These are phyloP conservation scores for Galeruca laticollis DNA, from an alignment of 2,888 invertebrate genomes.

Conservation along the genomic window DNA sequence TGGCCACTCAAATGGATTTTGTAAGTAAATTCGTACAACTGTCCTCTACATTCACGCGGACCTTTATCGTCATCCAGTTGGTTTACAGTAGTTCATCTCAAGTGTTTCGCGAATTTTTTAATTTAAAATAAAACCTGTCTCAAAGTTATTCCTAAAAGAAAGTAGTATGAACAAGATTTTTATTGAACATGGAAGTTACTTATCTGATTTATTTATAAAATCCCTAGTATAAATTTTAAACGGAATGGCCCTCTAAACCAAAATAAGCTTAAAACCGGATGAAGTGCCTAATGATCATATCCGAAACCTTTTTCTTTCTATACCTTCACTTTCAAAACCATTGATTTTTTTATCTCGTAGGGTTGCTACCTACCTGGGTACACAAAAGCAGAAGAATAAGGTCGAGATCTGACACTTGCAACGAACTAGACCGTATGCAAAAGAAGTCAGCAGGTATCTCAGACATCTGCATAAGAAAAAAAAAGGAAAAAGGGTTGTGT, in stretches of 20 bases:
- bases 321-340: slow-evolving; percentile 42
- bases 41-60: no score
- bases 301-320: slow-evolving; percentile 32
- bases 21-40: no score
- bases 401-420: slow-evolving; percentile 44
- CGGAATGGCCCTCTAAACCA: slow-evolving; percentile 21
- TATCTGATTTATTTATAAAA: no score
- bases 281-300: slow-evolving; percentile 39
- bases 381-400: slow-evolving; percentile 33
- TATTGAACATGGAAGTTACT: no score
- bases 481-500: slow-evolving; percentile 50
- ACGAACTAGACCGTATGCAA: slow-evolving; percentile 60
- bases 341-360: slow-evolving; percentile 47
- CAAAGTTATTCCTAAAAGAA: no score
- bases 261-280: slow-evolving; percentile 36
- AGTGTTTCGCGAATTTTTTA: no score
- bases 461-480: slow-evolving; percentile 60
- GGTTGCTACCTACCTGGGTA: slow-evolving; percentile 39
- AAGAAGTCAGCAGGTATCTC: slow-evolving; percentile 64
- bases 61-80: no score
- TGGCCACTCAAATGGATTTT: no score
- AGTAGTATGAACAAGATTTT: no score
- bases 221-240: no score
- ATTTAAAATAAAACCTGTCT: no score
- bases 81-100: no score